These are phyloP conservation scores for Xanthorhoe designata DNA, from an alignment of 2,888 invertebrate genomes.

Conservation along the genomic window DNA sequence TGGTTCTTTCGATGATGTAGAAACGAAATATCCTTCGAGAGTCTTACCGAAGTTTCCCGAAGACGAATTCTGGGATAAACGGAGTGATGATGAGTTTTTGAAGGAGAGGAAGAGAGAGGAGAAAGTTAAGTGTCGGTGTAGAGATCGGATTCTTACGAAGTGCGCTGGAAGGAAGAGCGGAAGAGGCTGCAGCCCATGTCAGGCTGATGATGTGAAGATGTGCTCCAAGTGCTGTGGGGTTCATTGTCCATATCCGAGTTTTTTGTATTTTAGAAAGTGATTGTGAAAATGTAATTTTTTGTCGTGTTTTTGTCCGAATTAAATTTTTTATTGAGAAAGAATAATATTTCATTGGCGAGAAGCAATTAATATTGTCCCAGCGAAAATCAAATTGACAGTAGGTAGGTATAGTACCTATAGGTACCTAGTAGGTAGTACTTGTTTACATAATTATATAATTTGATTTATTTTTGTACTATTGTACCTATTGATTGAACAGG, in stretches of 20 bases:
- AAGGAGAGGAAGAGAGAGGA: constrained; percentile 19
- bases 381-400: no score
- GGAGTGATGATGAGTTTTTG: constrained; percentile 17
- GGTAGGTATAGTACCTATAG: no score
- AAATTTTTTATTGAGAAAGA: constrained; percentile 14
- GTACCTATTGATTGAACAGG: no score
- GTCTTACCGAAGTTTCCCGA: constrained; percentile 16
- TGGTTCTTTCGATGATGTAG: constrained; percentile 30
- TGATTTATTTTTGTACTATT: no score
- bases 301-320: constrained; percentile 12
- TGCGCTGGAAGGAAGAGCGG: constrained; percentile 24
- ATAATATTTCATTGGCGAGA: no score
- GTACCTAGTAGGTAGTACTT: no score
- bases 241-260: constrained; percentile 60
- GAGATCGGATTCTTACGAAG: constrained; percentile 25
- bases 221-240: constrained; percentile 56
- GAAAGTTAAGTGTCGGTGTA: constrained; percentile 23
- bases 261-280: constrained; percentile 54
- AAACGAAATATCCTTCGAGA: constrained; percentile 10
- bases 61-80: constrained; percentile 18
- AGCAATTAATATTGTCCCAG: no score
- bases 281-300: constrained; percentile 22
- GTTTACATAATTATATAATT: no score
- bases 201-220: constrained; percentile 36
- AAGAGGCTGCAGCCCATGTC: constrained; percentile 1